Conservation (phyloP, 2,113 vertebrate genomes). For the Etheostoma spectabile region DNA sequence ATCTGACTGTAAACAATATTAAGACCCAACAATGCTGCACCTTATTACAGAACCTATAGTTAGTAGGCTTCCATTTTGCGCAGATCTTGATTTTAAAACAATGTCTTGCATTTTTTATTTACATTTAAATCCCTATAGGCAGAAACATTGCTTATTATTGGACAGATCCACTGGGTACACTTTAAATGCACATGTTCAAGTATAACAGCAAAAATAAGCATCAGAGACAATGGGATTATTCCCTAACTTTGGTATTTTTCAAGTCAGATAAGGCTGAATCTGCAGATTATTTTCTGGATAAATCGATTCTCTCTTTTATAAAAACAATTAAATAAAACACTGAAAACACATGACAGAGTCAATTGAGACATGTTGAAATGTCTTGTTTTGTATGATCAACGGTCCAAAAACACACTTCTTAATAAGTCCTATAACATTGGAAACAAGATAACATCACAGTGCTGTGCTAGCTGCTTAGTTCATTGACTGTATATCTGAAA, state of each 20-base stretch:
- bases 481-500: background rate
- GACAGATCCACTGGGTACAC: background rate
- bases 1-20: slow-evolving; percentile 46
- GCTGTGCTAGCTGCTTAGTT: background rate
- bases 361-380: no score
- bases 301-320: background rate
- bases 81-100: background rate
- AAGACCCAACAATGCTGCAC: slow-evolving; percentile 26
- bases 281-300: background rate
- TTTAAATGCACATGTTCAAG: background rate
- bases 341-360: no score
- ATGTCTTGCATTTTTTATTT: background rate
- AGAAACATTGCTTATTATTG: background rate
- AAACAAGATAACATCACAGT: no score
- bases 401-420: no score
- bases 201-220: background rate
- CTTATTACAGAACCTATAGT: background rate
- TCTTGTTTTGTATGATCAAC: background rate
- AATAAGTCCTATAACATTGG: no score
- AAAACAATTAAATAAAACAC: background rate
- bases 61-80: background rate
- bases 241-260: background rate
- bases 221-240: background rate
- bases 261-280: background rate
- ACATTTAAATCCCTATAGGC: background rate